A percentile compares a stretch with the other conserved stretches of the same genome.
These are phyloP conservation scores for Diarsia rubi DNA, from an alignment of 2,888 invertebrate species.

Conservation along the genomic window DNA sequence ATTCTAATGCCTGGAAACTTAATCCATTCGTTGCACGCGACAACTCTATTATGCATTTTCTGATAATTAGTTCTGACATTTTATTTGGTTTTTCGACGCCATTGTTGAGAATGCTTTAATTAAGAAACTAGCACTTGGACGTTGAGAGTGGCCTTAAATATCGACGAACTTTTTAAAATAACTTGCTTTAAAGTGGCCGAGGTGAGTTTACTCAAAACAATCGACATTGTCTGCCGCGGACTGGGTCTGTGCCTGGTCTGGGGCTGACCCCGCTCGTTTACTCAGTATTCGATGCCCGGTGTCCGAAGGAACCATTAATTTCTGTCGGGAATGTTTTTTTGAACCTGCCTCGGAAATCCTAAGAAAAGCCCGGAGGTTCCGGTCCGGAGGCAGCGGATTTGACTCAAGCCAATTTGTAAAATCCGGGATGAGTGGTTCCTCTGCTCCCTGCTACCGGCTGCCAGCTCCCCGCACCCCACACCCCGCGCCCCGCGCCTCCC, in stretches of 20 bases:
- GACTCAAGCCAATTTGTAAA: conserved; percentile 41
- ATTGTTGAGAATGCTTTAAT: conserved; percentile 10
- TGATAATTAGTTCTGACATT: conserved; percentile 56
- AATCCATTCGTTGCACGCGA: conserved; percentile 60
- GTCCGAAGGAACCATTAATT: conserved; percentile 16
- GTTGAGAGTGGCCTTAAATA: background rate
- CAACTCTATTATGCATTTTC: conserved; percentile 61
- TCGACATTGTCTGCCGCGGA: background rate
- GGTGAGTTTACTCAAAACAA: background rate
- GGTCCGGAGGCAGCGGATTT: conserved; percentile 26
- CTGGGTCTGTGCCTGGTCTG: no score
- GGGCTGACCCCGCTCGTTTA: background rate
- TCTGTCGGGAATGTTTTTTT: conserved; percentile 46
- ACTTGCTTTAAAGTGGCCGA: background rate
- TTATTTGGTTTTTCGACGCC: conserved; percentile 44
- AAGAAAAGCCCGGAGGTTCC: conserved; percentile 57
- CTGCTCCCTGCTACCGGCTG: background rate
- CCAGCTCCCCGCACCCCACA: background rate
- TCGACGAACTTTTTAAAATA: background rate
- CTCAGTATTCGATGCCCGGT: background rate
- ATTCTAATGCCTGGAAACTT: conserved; percentile 54
- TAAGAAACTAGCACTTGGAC: conserved; percentile 2
- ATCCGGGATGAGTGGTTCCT: conserved; percentile 37
- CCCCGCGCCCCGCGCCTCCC: no score
- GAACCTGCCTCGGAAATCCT: conserved; percentile 51